phyloP scores from a whole-genome alignment of 2,888 invertebrate genomes.

The Hermodice carunculata region DNA sequence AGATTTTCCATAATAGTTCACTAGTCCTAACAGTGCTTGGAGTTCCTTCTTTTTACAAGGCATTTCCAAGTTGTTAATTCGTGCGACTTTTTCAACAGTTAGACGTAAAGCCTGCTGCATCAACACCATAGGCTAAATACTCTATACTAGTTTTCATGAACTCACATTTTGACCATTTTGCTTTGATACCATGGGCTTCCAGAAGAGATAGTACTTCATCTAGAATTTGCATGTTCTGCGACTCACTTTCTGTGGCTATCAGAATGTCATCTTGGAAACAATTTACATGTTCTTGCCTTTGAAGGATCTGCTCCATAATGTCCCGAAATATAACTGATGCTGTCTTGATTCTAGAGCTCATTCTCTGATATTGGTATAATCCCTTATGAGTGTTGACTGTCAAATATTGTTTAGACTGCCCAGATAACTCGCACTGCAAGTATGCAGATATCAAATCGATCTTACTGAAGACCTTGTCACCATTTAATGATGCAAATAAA shows the following conservation, averaged over 20 bases:
- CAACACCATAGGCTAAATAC: slow-evolving; percentile 10
- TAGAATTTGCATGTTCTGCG: slow-evolving; percentile 3
- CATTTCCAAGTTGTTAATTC: slow-evolving; percentile 9
- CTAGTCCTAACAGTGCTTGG: not conserved
- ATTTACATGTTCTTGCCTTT: not conserved
- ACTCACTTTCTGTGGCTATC: not conserved
- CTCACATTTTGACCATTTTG: not conserved
- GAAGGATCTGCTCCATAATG: slow-evolving; percentile 1
- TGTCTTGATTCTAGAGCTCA: slow-evolving; percentile 2
- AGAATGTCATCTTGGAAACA: slow-evolving; percentile 40
- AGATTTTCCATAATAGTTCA: not conserved
- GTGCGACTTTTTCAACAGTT: slow-evolving; percentile 18
- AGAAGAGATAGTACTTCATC: slow-evolving; percentile 6
- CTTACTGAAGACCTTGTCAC: slow-evolving; percentile 4
- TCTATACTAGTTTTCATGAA: not conserved
- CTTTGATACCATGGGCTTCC: not conserved
- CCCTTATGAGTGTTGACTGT: slow-evolving; percentile 13
- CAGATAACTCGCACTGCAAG: not conserved
- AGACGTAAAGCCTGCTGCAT: slow-evolving; percentile 12
- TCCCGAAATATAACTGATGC: not conserved
- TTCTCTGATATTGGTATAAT: not conserved
- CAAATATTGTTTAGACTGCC: slow-evolving; percentile 3
- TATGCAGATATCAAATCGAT: slow-evolving; percentile 4
- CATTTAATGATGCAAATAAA: not conserved
- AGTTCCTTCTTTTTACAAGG: not conserved